Evolutionary conservation across 2,888 invertebrate species (phyloP).

Genomic region (Dyspetes luteomarginatus): DNA sequence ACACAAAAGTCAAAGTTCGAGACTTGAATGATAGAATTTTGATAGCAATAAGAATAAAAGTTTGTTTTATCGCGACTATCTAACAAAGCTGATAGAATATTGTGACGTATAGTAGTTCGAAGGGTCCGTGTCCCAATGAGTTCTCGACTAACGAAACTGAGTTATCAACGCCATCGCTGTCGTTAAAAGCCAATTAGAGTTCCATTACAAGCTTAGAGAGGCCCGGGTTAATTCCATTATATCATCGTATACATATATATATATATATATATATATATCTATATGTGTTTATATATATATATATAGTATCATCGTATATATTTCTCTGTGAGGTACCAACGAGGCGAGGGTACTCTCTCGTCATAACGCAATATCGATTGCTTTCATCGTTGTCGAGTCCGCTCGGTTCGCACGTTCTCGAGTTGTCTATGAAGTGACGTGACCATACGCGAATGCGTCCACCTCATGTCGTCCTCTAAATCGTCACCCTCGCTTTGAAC

Average conservation of each 20-base stretch:
- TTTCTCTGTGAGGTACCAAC: slow-evolving; percentile 69
- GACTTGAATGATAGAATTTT: neutral
- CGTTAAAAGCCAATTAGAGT: slow-evolving; percentile 84
- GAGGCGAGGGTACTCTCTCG: slow-evolving; percentile 60
- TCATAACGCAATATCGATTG: slow-evolving; percentile 79
- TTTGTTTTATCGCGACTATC: slow-evolving; percentile 9
- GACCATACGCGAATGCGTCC: slow-evolving; percentile 41
- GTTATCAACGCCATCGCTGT: slow-evolving; percentile 80
- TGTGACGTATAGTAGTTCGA: neutral
- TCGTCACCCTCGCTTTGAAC: slow-evolving; percentile 8
- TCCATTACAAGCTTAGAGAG: slow-evolving; percentile 83
- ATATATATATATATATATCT: slow-evolving; percentile 3
- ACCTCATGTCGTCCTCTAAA: slow-evolving; percentile 40
- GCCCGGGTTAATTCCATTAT: slow-evolving; percentile 79
- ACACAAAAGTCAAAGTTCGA: too few species aligned
- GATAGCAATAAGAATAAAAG: neutral
- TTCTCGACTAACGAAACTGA: slow-evolving; percentile 78
- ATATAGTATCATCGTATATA: too few species aligned
- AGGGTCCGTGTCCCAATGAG: slow-evolving; percentile 69
- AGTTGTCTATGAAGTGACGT: slow-evolving; percentile 62
- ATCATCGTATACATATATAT: slow-evolving; percentile 66
- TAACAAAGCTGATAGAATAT: neutral
- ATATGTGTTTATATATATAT: too few species aligned
- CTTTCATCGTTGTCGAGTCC: slow-evolving; percentile 63
- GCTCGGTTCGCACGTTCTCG: slow-evolving; percentile 35